A percentile compares a stretch with the other conserved stretches of the same genome.
These are phyloP conservation scores for Thaumatotibia leucotreta DNA, from an alignment of 1,140 invertebrate genomes.

Conservation along the genomic window DNA sequence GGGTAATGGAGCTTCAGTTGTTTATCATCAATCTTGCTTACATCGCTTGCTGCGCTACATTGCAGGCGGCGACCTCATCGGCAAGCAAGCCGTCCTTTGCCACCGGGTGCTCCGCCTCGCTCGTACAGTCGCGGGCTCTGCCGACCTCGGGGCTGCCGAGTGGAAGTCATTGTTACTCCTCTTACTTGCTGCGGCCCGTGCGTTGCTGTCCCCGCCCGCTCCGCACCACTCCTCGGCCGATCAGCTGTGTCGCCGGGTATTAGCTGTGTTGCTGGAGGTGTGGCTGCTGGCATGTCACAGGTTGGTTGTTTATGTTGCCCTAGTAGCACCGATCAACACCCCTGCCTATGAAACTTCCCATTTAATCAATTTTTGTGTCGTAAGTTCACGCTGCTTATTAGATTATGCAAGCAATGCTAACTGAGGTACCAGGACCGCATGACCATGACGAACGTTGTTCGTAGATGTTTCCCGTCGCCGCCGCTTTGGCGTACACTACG, in stretches of 20 bases:
- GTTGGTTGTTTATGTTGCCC: no score
- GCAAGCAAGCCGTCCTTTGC: constrained; percentile 95
- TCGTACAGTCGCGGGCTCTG: constrained; percentile 90
- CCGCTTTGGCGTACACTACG: constrained; percentile 97
- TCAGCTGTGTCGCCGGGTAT: constrained; percentile 94
- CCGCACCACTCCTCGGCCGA: constrained; percentile 96
- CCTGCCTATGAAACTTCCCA: no score
- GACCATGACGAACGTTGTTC: constrained; percentile 68
- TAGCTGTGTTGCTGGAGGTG: constrained; percentile 96
- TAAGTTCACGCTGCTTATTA: no score
- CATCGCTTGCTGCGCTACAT: neutral
- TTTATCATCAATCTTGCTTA: constrained; percentile 21
- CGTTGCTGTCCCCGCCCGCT: constrained; percentile 92
- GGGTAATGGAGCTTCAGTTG: no score
- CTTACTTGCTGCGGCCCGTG: constrained; percentile 94
- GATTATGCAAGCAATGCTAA: no score
- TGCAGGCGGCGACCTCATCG: constrained; percentile 90
- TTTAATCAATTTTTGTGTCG: no score
- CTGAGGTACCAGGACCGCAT: no score
- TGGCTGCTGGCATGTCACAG: constrained; percentile 93
- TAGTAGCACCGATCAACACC: no score
- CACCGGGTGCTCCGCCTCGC: constrained; percentile 94
- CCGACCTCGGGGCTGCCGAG: constrained; percentile 89
- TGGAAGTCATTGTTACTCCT: constrained; percentile 95
- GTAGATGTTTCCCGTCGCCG: constrained; percentile 91